These are phyloP conservation scores for Sternarchorhynchus goeldii DNA, from an alignment of 2,797 vertebrate genomes.

Conservation along the genomic window DNA sequence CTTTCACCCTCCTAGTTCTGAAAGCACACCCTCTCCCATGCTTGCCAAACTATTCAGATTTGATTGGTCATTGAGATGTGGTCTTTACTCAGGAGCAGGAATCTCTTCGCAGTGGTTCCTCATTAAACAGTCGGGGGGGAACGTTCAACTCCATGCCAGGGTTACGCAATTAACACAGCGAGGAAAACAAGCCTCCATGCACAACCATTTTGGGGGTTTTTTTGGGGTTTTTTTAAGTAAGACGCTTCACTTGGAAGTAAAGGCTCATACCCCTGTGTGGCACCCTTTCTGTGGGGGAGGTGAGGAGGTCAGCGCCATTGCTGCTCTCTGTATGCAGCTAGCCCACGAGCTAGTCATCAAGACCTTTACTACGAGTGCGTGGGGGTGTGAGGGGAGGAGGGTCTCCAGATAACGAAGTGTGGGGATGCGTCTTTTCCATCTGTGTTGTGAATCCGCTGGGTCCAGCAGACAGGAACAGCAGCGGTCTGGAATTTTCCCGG, in stretches of 20 bases:
- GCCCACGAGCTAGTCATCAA: too few species aligned
- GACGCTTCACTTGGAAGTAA: too few species aligned
- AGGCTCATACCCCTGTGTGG: too few species aligned
- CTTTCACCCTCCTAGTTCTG: constrained; percentile 35
- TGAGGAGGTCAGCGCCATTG: too few species aligned
- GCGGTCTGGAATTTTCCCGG: background rate
- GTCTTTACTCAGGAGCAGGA: constrained; percentile 40
- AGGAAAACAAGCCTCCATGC: background rate
- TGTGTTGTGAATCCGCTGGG: too few species aligned
- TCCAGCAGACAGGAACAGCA: background rate
- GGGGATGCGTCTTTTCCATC: too few species aligned
- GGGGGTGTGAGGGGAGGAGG: too few species aligned
- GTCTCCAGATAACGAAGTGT: too few species aligned
- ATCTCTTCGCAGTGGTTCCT: constrained; percentile 32
- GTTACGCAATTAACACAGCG: background rate
- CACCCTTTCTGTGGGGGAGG: too few species aligned
- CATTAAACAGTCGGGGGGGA: constrained; percentile 20
- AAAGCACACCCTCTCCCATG: constrained; percentile 26
- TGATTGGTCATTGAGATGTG: constrained; percentile 44
- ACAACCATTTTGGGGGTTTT: background rate
- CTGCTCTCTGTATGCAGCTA: too few species aligned
- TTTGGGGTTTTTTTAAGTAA: too few species aligned
- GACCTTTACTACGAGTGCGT: too few species aligned
- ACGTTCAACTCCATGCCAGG: background rate
- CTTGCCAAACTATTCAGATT: constrained; percentile 44